These are phyloP conservation scores for Typhlomys cinereus DNA, from an alignment of 2,113 vertebrate genomes.

Conservation along the genomic window DNA sequence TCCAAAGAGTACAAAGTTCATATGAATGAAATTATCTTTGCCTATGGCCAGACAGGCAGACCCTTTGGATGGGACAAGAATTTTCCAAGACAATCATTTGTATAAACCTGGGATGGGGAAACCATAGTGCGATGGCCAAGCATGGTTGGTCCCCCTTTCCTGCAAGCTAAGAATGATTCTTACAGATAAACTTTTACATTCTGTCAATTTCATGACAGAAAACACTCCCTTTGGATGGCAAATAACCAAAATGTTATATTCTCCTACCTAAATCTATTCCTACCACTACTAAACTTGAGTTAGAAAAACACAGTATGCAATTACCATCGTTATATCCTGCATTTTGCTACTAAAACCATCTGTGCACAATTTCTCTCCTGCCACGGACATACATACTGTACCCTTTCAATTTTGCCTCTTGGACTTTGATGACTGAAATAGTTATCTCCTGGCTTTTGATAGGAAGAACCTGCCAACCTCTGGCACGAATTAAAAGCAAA, in stretches of 20 bases:
- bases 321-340: neutral
- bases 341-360: neutral
- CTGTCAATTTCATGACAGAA: neutral
- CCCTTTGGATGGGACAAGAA: neutral
- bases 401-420: neutral
- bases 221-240: slow-evolving; percentile 15
- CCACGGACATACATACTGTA: neutral
- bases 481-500: slow-evolving; percentile 25
- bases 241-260: neutral
- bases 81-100: slow-evolving; percentile 4
- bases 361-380: neutral
- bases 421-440: neutral
- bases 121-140: neutral
- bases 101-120: neutral
- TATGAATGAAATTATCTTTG: neutral
- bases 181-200: neutral
- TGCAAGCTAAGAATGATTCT: neutral
- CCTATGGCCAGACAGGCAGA: neutral
- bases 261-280: neutral
- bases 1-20: neutral
- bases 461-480: neutral
- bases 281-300: neutral
- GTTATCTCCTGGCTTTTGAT: neutral
- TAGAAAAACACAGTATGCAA: neutral
- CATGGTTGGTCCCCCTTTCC: neutral